Conservation (phyloP, 2,888 invertebrate genomes). For the Geotrupes spiniger region DNA sequence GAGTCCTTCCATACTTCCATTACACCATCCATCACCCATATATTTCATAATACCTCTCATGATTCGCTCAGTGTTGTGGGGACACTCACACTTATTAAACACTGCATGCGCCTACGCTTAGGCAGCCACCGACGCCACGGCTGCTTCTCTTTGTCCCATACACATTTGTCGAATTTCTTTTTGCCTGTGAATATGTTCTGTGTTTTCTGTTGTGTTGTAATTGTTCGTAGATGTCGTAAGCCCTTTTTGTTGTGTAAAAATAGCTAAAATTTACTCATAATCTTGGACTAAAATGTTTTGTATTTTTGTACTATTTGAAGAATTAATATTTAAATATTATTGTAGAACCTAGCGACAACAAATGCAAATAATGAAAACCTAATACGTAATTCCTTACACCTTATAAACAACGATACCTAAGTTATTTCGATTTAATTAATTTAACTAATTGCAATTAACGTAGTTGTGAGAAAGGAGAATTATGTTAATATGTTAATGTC, state of each 20-base stretch:
- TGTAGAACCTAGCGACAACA: no score
- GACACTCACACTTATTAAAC: slow-evolving; percentile 18
- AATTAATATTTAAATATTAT: neutral
- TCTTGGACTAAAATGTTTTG: no score
- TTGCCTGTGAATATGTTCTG: slow-evolving; percentile 10
- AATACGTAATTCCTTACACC: no score
- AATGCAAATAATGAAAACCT: no score
- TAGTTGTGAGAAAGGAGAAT: no score
- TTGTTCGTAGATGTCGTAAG: slow-evolving; percentile 1
- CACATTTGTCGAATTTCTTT: slow-evolving; percentile 12
- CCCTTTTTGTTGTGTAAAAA: no score
- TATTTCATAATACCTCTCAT: slow-evolving; percentile 13
- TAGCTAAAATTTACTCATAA: no score
- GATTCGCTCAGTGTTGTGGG: slow-evolving; percentile 14
- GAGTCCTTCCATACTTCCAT: slow-evolving; percentile 62
- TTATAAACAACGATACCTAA: no score
- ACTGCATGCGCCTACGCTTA: slow-evolving; percentile 20
- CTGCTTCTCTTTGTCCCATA: slow-evolving; percentile 16
- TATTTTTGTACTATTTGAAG: neutral
- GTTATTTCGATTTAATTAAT: no score
- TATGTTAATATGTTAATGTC: no score
- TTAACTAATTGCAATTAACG: no score
- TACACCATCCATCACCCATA: slow-evolving; percentile 25
- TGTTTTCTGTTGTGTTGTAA: slow-evolving; percentile 8
- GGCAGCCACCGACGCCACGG: slow-evolving; percentile 13